Percentiles rank a stretch among this genome's conserved stretches.
Evolutionary conservation across 2,113 vertebrate species (phyloP).

Genomic region (Corydoras sp.): DNA sequence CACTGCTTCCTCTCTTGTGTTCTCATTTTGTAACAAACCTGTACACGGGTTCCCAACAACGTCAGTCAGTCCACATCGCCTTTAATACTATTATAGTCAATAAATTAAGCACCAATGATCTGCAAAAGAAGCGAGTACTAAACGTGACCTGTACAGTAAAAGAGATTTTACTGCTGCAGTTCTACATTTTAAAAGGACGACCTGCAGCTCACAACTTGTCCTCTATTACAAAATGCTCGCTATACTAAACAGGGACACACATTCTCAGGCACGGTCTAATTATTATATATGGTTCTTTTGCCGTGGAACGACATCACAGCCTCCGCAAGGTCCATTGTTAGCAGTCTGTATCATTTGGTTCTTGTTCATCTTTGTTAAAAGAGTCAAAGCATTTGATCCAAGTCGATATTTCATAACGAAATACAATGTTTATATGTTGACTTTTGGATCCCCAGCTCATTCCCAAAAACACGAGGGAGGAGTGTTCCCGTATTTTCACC

Average conservation of each 20-base stretch:
- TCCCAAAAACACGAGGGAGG: too few species aligned
- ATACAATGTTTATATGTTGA: too few species aligned
- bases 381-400: too few species aligned
- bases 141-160: constrained; percentile 34
- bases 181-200: constrained; percentile 61
- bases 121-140: constrained; percentile 20
- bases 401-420: too few species aligned
- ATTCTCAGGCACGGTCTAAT: constrained; percentile 63
- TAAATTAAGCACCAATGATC: constrained; percentile 38
- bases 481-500: too few species aligned
- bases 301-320: constrained; percentile 36
- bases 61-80: not conserved
- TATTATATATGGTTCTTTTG: constrained; percentile 56
- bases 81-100: constrained; percentile 31
- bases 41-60: not conserved
- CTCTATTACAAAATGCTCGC: constrained; percentile 58
- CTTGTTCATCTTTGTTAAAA: not conserved
- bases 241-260: constrained; percentile 60
- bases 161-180: constrained; percentile 32
- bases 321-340: not conserved
- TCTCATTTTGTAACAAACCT: not conserved
- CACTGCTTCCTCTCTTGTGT: too few species aligned
- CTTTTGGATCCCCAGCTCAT: too few species aligned
- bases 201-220: constrained; percentile 50
- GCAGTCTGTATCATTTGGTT: not conserved